These are phyloP conservation scores for Drosophila murphyi DNA, from an alignment of 1,140 invertebrate genomes.

Conservation along the genomic window DNA sequence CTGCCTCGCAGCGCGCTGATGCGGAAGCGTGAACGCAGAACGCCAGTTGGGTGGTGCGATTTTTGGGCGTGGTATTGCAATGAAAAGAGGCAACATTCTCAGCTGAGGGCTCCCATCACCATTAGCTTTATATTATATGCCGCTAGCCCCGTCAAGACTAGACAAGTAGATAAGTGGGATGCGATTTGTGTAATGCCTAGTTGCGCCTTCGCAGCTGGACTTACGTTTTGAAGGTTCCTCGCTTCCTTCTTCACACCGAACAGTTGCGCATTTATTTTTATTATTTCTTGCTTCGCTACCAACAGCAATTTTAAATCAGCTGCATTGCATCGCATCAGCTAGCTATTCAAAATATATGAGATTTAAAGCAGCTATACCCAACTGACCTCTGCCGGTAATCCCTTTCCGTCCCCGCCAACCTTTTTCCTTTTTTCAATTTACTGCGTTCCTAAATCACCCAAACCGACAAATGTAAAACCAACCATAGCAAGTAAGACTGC, in stretches of 20 bases:
- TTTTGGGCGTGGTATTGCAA: background rate
- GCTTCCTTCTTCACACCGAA: background rate
- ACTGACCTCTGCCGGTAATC: background rate
- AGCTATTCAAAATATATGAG: too few species aligned
- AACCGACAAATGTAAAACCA: background rate
- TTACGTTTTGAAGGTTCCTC: background rate
- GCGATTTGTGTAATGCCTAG: background rate
- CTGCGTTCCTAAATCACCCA: background rate
- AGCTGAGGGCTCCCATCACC: slow-evolving; percentile 19
- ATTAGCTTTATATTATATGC: slow-evolving; percentile 16
- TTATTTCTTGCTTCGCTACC: background rate
- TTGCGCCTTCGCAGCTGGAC: background rate
- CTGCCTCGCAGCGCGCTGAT: slow-evolving; percentile 37
- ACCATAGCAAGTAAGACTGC: background rate
- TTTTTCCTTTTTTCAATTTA: slow-evolving; percentile 19
- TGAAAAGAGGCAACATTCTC: background rate
- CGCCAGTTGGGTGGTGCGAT: background rate
- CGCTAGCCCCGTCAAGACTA: background rate
- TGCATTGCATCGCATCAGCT: background rate
- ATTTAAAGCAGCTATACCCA: background rate
- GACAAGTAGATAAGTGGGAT: background rate
- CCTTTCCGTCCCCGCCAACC: background rate
- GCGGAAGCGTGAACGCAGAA: slow-evolving; percentile 58
- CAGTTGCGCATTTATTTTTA: background rate
- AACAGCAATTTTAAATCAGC: background rate